phyloP scores from a whole-genome alignment of 2,113 vertebrate genomes.

The Sinocyclocheilus grahami region DNA sequence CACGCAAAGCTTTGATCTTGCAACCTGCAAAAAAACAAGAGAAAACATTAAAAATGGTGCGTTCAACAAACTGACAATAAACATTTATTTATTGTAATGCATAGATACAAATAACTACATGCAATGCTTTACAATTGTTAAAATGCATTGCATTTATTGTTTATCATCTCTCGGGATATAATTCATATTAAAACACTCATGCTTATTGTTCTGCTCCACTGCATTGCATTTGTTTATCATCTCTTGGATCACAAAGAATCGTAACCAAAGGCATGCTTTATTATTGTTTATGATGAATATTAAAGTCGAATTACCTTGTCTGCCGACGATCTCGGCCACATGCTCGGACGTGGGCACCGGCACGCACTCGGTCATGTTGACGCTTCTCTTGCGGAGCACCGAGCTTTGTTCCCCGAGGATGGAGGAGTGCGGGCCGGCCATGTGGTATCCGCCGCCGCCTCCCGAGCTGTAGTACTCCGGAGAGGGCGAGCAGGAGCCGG shows the following conservation, averaged over 20 bases:
- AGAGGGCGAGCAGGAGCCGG: conserved; percentile 74
- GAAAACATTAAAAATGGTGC: no score
- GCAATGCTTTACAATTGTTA: no score
- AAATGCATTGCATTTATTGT: background rate
- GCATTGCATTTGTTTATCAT: background rate
- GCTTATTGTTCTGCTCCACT: no score
- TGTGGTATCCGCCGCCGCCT: conserved; percentile 73
- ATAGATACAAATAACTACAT: no score
- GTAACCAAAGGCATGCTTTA: no score
- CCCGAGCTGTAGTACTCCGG: conserved; percentile 77
- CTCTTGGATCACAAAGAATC: background rate
- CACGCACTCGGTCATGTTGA: conserved; percentile 89
- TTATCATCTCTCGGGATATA: background rate
- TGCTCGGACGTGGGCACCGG: conserved; percentile 88
- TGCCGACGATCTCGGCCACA: conserved; percentile 85
- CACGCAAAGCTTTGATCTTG: conserved; percentile 95
- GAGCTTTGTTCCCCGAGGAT: conserved; percentile 82
- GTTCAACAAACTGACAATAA: background rate
- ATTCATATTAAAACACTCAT: no score
- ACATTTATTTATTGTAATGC: background rate
- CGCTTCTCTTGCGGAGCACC: conserved; percentile 83
- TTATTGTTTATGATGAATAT: background rate
- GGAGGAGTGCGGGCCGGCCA: conserved; percentile 73
- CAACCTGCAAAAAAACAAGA: conserved; percentile 76
- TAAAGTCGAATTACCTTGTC: conserved; percentile 84